These are phyloP conservation scores for Drosophila pseudotalamancana DNA, from an alignment of 2,888 invertebrate species.

Conservation along the genomic window DNA sequence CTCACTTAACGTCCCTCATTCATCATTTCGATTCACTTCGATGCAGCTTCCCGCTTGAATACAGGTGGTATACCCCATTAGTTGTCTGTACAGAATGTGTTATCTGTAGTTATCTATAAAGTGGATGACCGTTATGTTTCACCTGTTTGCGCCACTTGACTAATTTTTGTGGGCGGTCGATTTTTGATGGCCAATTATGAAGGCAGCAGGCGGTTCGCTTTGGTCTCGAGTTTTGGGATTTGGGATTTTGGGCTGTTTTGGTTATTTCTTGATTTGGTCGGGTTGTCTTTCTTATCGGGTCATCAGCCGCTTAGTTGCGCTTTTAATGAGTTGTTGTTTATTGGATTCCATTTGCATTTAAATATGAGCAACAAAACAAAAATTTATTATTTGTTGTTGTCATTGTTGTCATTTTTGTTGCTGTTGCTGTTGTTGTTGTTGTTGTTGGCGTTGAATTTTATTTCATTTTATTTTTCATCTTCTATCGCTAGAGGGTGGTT, in stretches of 20 bases:
- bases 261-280: slow-evolving; percentile 3
- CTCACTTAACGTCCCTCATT: no score
- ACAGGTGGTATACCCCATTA: no score
- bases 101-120: neutral
- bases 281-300: slow-evolving; percentile 25
- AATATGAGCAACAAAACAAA: slow-evolving; percentile 27
- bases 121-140: slow-evolving; percentile 2
- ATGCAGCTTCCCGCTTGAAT: no score
- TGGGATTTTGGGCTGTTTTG: neutral
- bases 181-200: slow-evolving; percentile 28
- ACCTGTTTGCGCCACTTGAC: slow-evolving; percentile 20
- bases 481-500: neutral
- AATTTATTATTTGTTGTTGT: slow-evolving; percentile 66
- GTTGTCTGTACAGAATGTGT: neutral
- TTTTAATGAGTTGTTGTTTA: slow-evolving; percentile 77
- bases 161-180: slow-evolving; percentile 23
- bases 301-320: slow-evolving; percentile 64
- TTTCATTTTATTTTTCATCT: neutral
- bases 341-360: slow-evolving; percentile 71
- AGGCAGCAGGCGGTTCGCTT: slow-evolving; percentile 10
- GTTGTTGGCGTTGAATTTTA: neutral
- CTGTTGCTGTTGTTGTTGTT: slow-evolving; percentile 28
- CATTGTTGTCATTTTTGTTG: no score
- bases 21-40: no score
- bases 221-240: neutral